Evolutionary conservation across 2,888 invertebrate genomes (phyloP).

Genomic region (Euspilapteryx auroguttella): DNA sequence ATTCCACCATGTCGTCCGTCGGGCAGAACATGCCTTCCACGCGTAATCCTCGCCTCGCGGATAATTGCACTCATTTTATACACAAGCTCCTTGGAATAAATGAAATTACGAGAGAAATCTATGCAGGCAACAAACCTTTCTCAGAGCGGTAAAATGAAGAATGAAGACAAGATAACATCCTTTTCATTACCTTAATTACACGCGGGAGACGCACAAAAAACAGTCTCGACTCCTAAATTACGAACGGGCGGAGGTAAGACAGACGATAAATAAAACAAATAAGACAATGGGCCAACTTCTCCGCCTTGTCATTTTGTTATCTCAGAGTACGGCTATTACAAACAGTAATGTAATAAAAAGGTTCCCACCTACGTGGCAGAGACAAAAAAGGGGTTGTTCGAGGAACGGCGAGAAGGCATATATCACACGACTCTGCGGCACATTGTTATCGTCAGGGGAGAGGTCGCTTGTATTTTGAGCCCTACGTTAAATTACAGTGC

Average conservation of each 20-base stretch:
- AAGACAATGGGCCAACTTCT: slow-evolving; percentile 15
- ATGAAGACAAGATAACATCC: too few relatives aligned
- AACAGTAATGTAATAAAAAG: slow-evolving; percentile 29
- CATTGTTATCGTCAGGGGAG: too few relatives aligned
- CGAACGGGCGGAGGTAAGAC: neutral
- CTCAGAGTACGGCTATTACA: slow-evolving; percentile 22
- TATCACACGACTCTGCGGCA: slow-evolving; percentile 8
- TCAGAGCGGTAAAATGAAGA: too few relatives aligned
- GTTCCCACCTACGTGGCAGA: slow-evolving; percentile 24
- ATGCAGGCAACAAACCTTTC: too few relatives aligned
- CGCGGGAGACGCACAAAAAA: slow-evolving; percentile 24
- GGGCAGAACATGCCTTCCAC: slow-evolving; percentile 1
- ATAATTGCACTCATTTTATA: too few relatives aligned
- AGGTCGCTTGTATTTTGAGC: too few relatives aligned
- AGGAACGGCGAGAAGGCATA: slow-evolving; percentile 19
- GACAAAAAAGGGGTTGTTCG: slow-evolving; percentile 18
- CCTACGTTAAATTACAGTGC: too few relatives aligned
- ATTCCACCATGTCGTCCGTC: neutral
- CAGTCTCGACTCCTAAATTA: slow-evolving; percentile 21
- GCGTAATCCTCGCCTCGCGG: too few relatives aligned
- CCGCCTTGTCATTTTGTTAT: slow-evolving; percentile 14
- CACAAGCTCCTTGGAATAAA: too few relatives aligned
- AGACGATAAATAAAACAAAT: slow-evolving; percentile 6
- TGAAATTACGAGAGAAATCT: too few relatives aligned
- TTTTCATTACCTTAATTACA: slow-evolving; percentile 17